These are phyloP conservation scores for Machaerirhynchus nigripectus DNA, from an alignment of 2,113 vertebrate genomes.

Conservation along the genomic window DNA sequence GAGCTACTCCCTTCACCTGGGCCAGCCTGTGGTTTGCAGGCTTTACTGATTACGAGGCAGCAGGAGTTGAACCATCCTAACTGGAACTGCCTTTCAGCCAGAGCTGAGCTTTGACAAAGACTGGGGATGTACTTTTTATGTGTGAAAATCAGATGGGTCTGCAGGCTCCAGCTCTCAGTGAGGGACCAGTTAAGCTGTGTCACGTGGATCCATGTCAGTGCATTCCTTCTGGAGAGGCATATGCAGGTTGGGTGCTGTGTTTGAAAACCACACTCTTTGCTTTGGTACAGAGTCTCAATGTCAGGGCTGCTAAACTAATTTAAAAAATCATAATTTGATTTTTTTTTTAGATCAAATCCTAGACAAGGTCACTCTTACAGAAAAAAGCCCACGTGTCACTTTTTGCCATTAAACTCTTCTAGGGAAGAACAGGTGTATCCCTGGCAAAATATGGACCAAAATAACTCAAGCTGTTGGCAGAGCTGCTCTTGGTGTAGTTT, in stretches of 20 bases:
- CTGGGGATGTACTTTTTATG: background rate
- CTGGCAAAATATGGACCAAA: background rate
- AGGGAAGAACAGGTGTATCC: background rate
- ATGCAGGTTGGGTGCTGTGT: background rate
- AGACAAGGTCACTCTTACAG: too few species aligned
- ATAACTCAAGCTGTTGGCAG: background rate
- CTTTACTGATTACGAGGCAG: background rate
- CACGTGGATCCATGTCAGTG: background rate
- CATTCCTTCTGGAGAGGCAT: background rate
- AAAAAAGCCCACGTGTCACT: fast-evolving
- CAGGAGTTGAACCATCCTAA: background rate
- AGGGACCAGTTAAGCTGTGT: background rate
- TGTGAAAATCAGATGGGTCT: background rate
- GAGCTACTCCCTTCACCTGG: background rate
- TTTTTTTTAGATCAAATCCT: background rate
- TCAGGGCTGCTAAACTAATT: background rate
- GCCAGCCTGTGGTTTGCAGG: background rate
- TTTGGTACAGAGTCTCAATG: background rate
- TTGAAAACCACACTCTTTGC: background rate
- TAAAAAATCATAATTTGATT: background rate
- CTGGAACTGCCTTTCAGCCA: background rate
- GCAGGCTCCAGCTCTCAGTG: background rate
- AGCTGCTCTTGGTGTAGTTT: background rate
- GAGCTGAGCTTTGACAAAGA: background rate
- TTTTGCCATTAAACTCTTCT: background rate